These are phyloP conservation scores for Anser cygnoides DNA, from an alignment of 2,113 vertebrate species.

Conservation along the genomic window DNA sequence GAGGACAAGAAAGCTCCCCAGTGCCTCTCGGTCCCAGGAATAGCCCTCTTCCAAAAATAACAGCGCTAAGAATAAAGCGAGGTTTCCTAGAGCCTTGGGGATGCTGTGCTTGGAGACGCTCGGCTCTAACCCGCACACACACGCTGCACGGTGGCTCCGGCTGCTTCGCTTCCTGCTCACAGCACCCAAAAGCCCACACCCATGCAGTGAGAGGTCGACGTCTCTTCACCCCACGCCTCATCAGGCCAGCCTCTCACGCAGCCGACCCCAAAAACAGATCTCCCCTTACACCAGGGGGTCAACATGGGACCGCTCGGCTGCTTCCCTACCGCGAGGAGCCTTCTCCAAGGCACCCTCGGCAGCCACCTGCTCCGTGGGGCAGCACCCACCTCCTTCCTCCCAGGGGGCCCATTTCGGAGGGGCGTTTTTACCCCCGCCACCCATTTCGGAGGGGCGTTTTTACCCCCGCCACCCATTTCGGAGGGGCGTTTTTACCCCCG, in stretches of 20 bases:
- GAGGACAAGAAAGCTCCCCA: not conserved
- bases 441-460: accelerated
- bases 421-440: not conserved
- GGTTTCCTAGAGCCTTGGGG: not conserved
- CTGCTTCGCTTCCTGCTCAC: accelerated
- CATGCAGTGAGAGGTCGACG: accelerated
- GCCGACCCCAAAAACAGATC: not conserved
- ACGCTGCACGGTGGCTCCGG: accelerated
- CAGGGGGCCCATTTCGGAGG: accelerated
- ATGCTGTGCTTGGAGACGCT: not conserved
- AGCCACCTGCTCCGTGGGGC: not conserved
- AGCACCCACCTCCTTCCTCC: not conserved
- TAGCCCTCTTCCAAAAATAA: not conserved
- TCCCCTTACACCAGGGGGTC: accelerated
- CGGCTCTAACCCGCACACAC: accelerated
- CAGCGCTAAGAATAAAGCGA: not conserved
- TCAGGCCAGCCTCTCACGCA: not conserved
- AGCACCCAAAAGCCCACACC: not conserved
- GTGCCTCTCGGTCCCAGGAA: not conserved
- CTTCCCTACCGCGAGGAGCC: too few species aligned
- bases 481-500: accelerated
- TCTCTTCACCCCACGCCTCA: not conserved
- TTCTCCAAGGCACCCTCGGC: too few species aligned
- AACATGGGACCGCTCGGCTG: not conserved
- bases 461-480: too few species aligned